Conservation (phyloP, 2,113 vertebrate species). For the Cololabis saira region DNA sequence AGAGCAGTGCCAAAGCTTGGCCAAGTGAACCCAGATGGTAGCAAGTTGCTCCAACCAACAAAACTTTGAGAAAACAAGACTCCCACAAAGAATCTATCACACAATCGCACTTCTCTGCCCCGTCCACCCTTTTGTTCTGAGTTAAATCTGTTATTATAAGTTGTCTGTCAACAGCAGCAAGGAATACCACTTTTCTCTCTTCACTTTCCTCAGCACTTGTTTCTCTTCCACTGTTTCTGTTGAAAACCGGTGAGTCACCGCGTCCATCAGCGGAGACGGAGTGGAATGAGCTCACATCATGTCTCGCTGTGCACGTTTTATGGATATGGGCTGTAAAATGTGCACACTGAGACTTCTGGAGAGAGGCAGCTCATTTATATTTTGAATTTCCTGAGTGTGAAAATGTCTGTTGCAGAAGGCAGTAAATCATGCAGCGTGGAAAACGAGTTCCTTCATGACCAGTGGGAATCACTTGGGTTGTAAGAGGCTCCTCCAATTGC, state of each 20-base stretch:
- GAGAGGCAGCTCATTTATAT: conserved; percentile 29
- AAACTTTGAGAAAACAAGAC: conserved; percentile 58
- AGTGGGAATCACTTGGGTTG: conserved; percentile 1
- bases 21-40: conserved; percentile 76
- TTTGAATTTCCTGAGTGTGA: conserved; percentile 9
- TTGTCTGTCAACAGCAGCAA: conserved; percentile 28
- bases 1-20: conserved; percentile 55
- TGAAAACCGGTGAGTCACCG: conserved; percentile 47
- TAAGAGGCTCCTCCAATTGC: conserved; percentile 28
- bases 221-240: conserved; percentile 25
- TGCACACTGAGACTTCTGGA: conserved; percentile 1
- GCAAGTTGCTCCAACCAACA: conserved; percentile 30
- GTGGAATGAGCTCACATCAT: conserved; percentile 21
- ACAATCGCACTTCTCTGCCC: not conserved
- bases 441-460: conserved; percentile 27
- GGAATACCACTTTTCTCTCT: conserved; percentile 23
- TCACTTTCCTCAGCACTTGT: conserved; percentile 40
- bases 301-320: conserved; percentile 35
- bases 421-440: conserved; percentile 3
- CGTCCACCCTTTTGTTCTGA: not conserved
- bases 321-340: conserved; percentile 26
- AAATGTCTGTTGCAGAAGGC: conserved; percentile 12
- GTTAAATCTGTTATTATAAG: conserved; percentile 34
- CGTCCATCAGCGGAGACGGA: conserved; percentile 34
- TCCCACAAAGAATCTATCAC: conserved; percentile 27